These are phyloP conservation scores for Jaculus jaculus DNA, from an alignment of 2,113 vertebrate genomes.

Conservation along the genomic window DNA sequence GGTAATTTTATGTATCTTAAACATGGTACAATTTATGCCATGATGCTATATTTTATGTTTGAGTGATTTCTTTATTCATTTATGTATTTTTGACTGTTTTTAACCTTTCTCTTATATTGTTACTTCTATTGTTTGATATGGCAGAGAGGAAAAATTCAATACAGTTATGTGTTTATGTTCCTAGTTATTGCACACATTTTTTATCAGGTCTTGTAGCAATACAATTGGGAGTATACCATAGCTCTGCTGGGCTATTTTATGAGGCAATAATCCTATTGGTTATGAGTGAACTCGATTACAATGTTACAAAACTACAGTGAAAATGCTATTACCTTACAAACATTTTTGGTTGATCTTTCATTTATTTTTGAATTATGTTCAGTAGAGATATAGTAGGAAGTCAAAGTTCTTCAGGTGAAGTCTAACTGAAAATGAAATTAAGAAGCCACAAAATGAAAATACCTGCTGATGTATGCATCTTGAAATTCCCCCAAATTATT, in stretches of 20 bases:
- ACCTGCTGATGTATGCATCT: neutral
- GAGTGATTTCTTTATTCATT: neutral
- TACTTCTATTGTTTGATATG: neutral
- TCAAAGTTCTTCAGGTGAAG: constrained; percentile 55
- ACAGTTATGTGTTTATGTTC: constrained; percentile 47
- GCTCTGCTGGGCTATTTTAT: constrained; percentile 75
- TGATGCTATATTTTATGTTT: neutral
- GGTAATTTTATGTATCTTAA: neutral
- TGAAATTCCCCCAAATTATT: neutral
- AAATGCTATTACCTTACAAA: constrained; percentile 72
- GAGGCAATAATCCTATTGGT: constrained; percentile 80
- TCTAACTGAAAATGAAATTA: constrained; percentile 63
- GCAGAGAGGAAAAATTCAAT: constrained; percentile 46
- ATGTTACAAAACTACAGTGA: constrained; percentile 77
- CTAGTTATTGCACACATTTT: constrained; percentile 70
- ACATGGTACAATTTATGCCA: neutral
- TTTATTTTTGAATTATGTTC: constrained; percentile 74
- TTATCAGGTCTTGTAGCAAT: constrained; percentile 58
- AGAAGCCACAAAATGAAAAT: constrained; percentile 60
- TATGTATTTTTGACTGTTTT: neutral
- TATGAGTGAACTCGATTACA: constrained; percentile 81
- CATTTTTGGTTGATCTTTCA: constrained; percentile 60
- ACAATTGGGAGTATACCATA: constrained; percentile 71
- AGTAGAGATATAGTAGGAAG: constrained; percentile 44
- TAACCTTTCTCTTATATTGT: neutral